Evolutionary conservation across 2,888 invertebrate genomes (phyloP), one percentile per base, ranked within the genome.

Genomic region (Cephonodes hylas): DNA sequence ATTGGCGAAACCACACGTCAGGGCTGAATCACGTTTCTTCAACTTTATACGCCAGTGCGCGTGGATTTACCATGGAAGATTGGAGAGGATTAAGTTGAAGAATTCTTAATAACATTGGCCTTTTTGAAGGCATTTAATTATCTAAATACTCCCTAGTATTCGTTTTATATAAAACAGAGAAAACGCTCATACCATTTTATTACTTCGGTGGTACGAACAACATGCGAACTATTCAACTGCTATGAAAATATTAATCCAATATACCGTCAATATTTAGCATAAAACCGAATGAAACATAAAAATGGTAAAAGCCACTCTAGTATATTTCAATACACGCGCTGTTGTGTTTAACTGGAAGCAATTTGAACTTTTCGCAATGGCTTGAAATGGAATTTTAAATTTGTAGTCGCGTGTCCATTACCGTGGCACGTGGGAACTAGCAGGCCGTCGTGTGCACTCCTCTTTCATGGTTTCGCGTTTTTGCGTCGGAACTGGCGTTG

Each of bases 361-460:
- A 82, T 85, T 84, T 79, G 65, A 83, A 83, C 75, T 83, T 85
- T 84, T 79, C 73, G 68, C 77, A 78, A 69, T 76, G 77, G 69
- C 68, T 70, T 76, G 73, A 85, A 88, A 89, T 88, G 85, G 88
- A 88, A 89, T 89, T 88, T 89, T 88, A 88, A 88, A 88, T 86
- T 84, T 73, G 77, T 75, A 71, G 70, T 73, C 71, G 72, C 69
- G 66, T 75, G 76, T 74, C 67, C 68, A 69, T 71, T 72, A 71
- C 72, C 74, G 66, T 72, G 73, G 70, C 73, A 70, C 77, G 75
- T 74, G 76, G 71, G 79, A 81, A 82, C 77, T 73, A 74, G 77
- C 75, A 75, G 66, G 18, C 69, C 64, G 71, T 34, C n/a, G 67
- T 59, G 66, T 74, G 71, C 71, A 77, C 76, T 76, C 73, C 66